phyloP scores from a whole-genome alignment of 2,888 invertebrate genomes.

The Trachelus iudaicus region DNA sequence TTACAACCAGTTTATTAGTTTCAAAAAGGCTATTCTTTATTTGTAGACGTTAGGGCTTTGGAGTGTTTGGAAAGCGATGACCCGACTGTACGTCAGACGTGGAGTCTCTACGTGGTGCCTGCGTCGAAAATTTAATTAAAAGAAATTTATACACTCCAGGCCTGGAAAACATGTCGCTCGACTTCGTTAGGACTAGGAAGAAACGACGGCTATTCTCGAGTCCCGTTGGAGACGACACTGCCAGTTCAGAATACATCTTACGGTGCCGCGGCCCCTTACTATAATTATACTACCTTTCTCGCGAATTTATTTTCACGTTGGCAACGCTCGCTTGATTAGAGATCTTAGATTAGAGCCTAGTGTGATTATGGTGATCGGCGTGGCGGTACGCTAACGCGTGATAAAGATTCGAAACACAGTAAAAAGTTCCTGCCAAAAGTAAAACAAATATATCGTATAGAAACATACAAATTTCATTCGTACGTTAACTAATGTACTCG shows the following conservation, averaged over 20 bases:
- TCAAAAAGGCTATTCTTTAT: not conserved
- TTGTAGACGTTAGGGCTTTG: constrained; percentile 68
- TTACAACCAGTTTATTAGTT: too few relatives aligned
- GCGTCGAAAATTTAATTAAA: constrained; percentile 42
- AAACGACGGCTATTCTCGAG: not conserved
- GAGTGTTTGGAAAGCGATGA: constrained; percentile 66
- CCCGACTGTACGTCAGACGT: constrained; percentile 67
- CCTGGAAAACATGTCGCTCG: not conserved
- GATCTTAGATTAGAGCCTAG: not conserved
- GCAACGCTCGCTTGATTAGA: not conserved
- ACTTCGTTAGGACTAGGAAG: not conserved
- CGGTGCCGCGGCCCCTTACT: not conserved
- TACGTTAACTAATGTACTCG: not conserved
- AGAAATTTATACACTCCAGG: not conserved
- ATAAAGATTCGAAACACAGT: not conserved
- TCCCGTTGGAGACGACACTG: not conserved
- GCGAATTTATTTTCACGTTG: not conserved
- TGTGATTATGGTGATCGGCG: not conserved
- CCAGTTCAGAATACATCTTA: not conserved
- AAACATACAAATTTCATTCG: not conserved
- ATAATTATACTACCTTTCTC: not conserved
- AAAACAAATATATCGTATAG: not conserved
- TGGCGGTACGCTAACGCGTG: not conserved
- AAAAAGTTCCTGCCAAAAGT: not conserved
- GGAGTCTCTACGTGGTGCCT: constrained; percentile 64